Evolutionary conservation across 2,797 vertebrate genomes (phyloP).

Genomic region (Acanthurus leucopareius): DNA sequence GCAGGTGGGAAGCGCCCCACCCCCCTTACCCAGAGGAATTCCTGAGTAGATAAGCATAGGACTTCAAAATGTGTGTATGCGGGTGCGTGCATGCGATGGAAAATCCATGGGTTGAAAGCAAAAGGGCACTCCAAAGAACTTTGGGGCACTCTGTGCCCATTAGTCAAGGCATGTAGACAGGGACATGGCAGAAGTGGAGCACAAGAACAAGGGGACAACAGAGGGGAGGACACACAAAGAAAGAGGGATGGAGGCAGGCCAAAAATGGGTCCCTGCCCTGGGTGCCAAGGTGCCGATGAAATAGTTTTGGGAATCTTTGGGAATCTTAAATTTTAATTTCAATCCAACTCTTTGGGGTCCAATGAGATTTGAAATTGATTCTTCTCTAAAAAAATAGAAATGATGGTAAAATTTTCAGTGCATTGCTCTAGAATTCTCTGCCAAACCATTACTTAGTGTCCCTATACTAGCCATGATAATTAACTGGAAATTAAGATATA

Average conservation of each 20-base stretch:
- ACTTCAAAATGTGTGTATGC: background rate
- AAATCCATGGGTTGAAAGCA: constrained; percentile 40
- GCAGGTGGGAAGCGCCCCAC: constrained; percentile 42
- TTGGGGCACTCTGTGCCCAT: constrained; percentile 61
- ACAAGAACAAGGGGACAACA: constrained; percentile 24
- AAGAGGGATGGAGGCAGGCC: constrained; percentile 13
- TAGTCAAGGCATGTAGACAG: constrained; percentile 59
- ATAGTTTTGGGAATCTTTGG: constrained; percentile 24
- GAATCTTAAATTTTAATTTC: too few species aligned
- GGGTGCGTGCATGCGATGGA: constrained; percentile 25
- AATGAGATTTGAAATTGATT: too few species aligned
- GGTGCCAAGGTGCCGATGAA: constrained; percentile 3
- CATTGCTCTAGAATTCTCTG: too few species aligned
- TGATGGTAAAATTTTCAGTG: too few species aligned
- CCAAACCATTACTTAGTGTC: too few species aligned
- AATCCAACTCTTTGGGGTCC: too few species aligned
- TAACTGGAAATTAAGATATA: too few species aligned
- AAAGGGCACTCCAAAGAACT: constrained; percentile 38
- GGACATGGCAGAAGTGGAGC: constrained; percentile 50
- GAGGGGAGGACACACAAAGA: constrained; percentile 8
- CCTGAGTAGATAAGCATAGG: constrained; percentile 44
- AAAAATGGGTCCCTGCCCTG: constrained; percentile 27
- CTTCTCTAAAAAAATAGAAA: too few species aligned
- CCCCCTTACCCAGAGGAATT: constrained; percentile 46
- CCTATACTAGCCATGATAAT: too few species aligned